These are phyloP conservation scores for Muscicapa adusta DNA, from an alignment of 2,113 vertebrate species.

Conservation along the genomic window DNA sequence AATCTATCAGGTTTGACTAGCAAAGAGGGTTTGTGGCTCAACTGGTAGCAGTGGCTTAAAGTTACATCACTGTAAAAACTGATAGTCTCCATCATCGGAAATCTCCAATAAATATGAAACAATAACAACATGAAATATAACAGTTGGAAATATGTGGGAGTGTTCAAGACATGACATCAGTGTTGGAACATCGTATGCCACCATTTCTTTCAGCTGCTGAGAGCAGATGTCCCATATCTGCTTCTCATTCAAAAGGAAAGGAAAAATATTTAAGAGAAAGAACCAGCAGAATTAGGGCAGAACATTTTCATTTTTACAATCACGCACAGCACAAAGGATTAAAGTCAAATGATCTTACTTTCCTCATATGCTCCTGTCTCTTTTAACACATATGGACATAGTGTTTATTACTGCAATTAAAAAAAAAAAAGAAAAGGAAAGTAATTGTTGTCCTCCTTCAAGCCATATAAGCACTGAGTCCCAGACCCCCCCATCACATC, in stretches of 20 bases:
- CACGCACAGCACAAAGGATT: not conserved
- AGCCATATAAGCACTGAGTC: not conserved
- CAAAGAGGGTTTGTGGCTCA: not conserved
- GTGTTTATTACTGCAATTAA: not conserved
- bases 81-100: not conserved
- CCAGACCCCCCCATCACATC: not conserved
- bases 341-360: not conserved
- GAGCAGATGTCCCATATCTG: not conserved
- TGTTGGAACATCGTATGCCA: not conserved
- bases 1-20: not conserved
- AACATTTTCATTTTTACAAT: not conserved
- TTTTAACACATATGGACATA: not conserved
- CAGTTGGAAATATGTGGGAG: not conserved
- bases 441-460: not conserved
- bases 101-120: not conserved
- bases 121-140: not conserved
- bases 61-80: not conserved
- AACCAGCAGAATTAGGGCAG: not conserved
- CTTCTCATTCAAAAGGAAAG: not conserved
- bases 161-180: not conserved
- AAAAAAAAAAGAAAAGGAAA: not conserved
- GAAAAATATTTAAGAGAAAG: not conserved
- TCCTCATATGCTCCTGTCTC: not conserved
- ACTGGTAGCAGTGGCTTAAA: not conserved
- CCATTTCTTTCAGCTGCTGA: not conserved